These are phyloP conservation scores for Notocelia uddmanniana DNA, from an alignment of 2,888 invertebrate species.

Conservation along the genomic window DNA sequence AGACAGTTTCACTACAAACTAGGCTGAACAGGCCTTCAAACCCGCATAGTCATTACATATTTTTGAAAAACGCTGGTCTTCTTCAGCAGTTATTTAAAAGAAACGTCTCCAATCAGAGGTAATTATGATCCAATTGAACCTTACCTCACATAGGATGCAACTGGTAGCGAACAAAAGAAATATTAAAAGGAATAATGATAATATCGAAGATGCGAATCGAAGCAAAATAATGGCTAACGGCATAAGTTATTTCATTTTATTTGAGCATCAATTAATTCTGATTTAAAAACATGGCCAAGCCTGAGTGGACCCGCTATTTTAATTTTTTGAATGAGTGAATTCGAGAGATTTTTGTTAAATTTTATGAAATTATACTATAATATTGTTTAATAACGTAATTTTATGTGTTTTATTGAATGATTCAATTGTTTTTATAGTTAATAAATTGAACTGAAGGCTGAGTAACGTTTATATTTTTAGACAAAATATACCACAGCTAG, in stretches of 20 bases:
- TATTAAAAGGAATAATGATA: conserved; percentile 50
- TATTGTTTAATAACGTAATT: too few species aligned
- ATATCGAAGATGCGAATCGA: conserved; percentile 59
- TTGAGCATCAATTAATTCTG: conserved; percentile 69
- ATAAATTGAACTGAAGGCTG: too few species aligned
- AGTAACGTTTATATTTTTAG: too few species aligned
- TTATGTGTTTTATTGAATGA: too few species aligned
- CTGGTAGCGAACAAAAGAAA: conserved; percentile 21
- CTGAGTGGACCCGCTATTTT: background rate
- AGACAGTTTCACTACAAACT: too few species aligned
- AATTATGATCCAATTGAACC: conserved; percentile 6
- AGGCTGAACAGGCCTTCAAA: too few species aligned
- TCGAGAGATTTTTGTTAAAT: too few species aligned
- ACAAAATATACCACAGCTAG: too few species aligned
- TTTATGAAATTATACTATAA: too few species aligned
- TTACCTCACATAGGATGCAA: conserved; percentile 5
- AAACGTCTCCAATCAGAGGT: background rate
- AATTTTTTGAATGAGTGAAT: background rate
- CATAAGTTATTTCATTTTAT: conserved; percentile 56
- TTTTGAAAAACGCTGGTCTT: background rate
- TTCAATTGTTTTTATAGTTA: too few species aligned
- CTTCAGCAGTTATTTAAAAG: background rate
- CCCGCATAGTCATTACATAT: too few species aligned
- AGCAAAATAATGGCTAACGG: conserved; percentile 68
- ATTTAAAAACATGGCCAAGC: conserved; percentile 53